Evolutionary conservation across 2,888 invertebrate species (phyloP).

Genomic region (Yponomeuta evonymella): DNA sequence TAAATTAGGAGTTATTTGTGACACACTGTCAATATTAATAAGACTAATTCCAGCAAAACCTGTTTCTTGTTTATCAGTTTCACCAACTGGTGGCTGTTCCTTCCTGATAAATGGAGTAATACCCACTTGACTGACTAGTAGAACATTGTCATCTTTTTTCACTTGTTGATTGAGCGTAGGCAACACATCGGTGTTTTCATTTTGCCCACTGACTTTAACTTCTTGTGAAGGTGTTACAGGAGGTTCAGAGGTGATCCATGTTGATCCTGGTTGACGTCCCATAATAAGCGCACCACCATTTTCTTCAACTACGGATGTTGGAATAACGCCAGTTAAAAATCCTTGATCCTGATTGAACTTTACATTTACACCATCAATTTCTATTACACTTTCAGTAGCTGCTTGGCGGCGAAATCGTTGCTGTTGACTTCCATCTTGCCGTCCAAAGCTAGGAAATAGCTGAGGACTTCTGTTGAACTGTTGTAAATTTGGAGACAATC

Average conservation of each 20-base stretch:
- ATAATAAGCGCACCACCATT: not conserved
- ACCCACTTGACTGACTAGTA: not conserved
- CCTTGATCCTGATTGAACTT: not conserved
- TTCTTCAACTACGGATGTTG: not conserved
- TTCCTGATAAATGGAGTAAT: not conserved
- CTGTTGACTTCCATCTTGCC: not conserved
- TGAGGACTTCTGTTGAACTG: not conserved
- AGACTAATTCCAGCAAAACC: not conserved
- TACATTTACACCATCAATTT: not conserved
- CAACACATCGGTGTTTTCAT: not conserved
- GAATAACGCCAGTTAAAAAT: not conserved
- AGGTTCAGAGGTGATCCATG: not conserved
- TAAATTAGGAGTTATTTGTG: not conserved
- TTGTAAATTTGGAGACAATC: not conserved
- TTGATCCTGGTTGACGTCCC: not conserved
- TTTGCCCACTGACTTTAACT: not conserved
- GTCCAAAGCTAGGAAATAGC: not conserved
- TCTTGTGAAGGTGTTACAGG: not conserved
- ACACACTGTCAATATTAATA: not conserved
- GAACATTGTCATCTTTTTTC: not conserved
- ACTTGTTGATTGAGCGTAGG: not conserved
- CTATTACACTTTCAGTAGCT: not conserved
- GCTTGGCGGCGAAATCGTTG: conserved; percentile 2
- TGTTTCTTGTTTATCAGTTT: not conserved
- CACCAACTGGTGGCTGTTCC: not conserved